Conservation (phyloP, 1,140 invertebrate species). For the Drosophila bocki region DNA sequence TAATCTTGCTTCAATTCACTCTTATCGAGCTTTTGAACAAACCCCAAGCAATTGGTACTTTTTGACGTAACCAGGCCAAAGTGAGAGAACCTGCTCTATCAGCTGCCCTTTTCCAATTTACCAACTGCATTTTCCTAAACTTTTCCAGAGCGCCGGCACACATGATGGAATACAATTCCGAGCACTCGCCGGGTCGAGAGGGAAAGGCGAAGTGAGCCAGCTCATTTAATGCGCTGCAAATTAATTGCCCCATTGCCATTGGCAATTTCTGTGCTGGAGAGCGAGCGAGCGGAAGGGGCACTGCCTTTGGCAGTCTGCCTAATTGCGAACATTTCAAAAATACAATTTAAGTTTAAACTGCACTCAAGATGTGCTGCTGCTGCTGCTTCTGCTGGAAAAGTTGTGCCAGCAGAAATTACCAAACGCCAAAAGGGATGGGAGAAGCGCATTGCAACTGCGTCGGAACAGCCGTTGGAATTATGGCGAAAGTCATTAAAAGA, state of each 20-base stretch:
- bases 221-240: slow-evolving; percentile 80
- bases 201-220: slow-evolving; percentile 53
- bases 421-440: slow-evolving; percentile 66
- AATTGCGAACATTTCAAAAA: slow-evolving; percentile 82
- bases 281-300: neutral
- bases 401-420: slow-evolving; percentile 73
- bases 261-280: slow-evolving; percentile 64
- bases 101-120: slow-evolving; percentile 19
- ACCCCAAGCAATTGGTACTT: neutral
- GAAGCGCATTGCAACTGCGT: slow-evolving; percentile 48
- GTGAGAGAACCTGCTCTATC: slow-evolving; percentile 22
- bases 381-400: slow-evolving; percentile 43
- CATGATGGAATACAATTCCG: slow-evolving; percentile 51
- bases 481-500: slow-evolving; percentile 78
- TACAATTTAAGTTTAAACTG: slow-evolving; percentile 83
- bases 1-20: neutral
- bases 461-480: slow-evolving; percentile 59
- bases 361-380: slow-evolving; percentile 72
- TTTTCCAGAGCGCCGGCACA: slow-evolving; percentile 9
- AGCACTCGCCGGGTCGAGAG: slow-evolving; percentile 10
- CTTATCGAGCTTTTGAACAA: neutral
- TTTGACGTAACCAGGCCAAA: slow-evolving; percentile 11
- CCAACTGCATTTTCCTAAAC: slow-evolving; percentile 49
- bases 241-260: slow-evolving; percentile 80
- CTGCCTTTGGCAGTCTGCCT: slow-evolving; percentile 79